A percentile compares a stretch with the other conserved stretches of the same genome.
These are phyloP conservation scores for Aspidoscelis tigris DNA, from an alignment of 2,113 vertebrate species.

Conservation along the genomic window DNA sequence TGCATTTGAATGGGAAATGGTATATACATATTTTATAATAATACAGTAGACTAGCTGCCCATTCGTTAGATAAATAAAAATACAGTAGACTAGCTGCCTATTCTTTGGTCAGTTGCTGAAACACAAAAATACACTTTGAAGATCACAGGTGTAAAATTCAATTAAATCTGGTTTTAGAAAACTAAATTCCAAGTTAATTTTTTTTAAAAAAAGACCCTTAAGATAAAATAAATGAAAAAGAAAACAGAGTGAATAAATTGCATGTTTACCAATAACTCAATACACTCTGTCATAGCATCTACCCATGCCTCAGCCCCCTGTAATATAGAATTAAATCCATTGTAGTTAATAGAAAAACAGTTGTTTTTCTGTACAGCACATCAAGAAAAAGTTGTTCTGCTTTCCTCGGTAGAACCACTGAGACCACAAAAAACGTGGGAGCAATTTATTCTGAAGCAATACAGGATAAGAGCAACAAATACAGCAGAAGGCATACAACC, in stretches of 20 bases:
- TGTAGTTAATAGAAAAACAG: slow-evolving; percentile 34
- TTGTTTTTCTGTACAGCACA: slow-evolving; percentile 27
- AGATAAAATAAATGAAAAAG: too few species aligned
- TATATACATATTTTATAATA: too few species aligned
- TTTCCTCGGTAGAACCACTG: slow-evolving; percentile 36
- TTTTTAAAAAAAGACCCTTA: too few species aligned
- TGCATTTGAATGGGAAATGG: too few species aligned
- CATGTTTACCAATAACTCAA: slow-evolving; percentile 7
- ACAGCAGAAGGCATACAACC: not conserved
- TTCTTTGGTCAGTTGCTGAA: too few species aligned
- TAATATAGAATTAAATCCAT: slow-evolving; percentile 29
- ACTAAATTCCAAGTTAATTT: too few species aligned
- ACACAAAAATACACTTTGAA: too few species aligned
- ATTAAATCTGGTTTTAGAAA: too few species aligned
- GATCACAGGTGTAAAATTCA: too few species aligned
- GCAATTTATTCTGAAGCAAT: slow-evolving; percentile 47
- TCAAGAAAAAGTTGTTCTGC: slow-evolving; percentile 33
- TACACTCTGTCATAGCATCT: not conserved
- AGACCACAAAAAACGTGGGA: slow-evolving; percentile 57
- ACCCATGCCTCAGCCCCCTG: not conserved
- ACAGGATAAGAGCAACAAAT: slow-evolving; percentile 20
- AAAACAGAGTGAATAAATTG: slow-evolving; percentile 28
- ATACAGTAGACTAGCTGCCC: too few species aligned
- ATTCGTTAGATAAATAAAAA: too few species aligned
- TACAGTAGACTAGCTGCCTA: too few species aligned